Percentiles rank a stretch among this genome's conserved stretches.
Evolutionary conservation across 2,888 invertebrate genomes (phyloP).

Genomic region (Ichneumoninae sp.): DNA sequence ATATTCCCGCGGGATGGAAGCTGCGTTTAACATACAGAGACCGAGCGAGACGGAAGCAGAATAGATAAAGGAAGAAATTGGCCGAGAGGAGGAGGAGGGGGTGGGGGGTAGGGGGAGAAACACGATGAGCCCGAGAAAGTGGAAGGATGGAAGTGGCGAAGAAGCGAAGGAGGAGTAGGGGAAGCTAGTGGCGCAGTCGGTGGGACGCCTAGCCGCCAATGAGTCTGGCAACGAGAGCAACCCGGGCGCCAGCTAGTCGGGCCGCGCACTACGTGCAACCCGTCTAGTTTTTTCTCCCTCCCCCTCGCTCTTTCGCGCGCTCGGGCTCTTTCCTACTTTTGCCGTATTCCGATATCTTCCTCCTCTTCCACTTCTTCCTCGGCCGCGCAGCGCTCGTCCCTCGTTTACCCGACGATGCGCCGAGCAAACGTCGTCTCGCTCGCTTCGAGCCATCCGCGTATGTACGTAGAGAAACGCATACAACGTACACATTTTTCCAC

Average conservation of each 20-base stretch:
- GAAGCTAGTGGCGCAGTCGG: conserved; percentile 75
- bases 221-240: conserved; percentile 82
- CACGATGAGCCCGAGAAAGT: conserved; percentile 11
- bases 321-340: conserved; percentile 29
- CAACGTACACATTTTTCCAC: not conserved
- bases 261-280: conserved; percentile 65
- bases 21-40: not conserved
- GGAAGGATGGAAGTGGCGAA: conserved; percentile 3
- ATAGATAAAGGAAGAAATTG: not conserved
- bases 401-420: conserved; percentile 46
- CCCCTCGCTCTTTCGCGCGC: conserved; percentile 8
- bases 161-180: conserved; percentile 45
- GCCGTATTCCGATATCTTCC: conserved; percentile 36
- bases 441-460: conserved; percentile 7
- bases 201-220: conserved; percentile 82
- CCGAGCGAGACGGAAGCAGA: conserved; percentile 1
- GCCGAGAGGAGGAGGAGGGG: conserved; percentile 7
- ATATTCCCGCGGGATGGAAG: conserved; percentile 18
- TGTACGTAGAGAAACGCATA: conserved; percentile 12
- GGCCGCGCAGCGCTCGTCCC: conserved; percentile 45
- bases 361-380: conserved; percentile 54
- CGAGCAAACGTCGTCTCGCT: conserved; percentile 44
- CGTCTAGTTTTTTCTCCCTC: conserved; percentile 40
- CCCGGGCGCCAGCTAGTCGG: conserved; percentile 71
- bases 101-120: conserved; percentile 2